A percentile compares a stretch with the other conserved stretches of the same genome.
These are phyloP conservation scores for Drosophila eugracilis DNA, from an alignment of 1,140 invertebrate genomes.

Conservation along the genomic window DNA sequence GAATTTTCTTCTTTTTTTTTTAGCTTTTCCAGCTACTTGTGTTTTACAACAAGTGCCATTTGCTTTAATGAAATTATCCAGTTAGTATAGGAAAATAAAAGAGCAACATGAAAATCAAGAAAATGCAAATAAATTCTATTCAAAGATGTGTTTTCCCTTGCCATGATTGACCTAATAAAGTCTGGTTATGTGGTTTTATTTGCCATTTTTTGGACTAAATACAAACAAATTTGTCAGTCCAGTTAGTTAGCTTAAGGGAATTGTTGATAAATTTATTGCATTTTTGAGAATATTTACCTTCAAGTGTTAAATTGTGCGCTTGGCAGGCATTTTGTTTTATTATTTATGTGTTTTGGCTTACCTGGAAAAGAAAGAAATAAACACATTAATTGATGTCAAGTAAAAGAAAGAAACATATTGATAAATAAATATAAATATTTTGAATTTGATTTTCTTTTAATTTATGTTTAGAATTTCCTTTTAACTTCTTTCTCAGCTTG, in stretches of 20 bases:
- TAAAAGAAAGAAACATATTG: neutral
- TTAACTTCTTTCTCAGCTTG: neutral
- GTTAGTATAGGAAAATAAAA: slow-evolving; percentile 48
- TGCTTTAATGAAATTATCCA: slow-evolving; percentile 74
- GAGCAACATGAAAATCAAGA: neutral
- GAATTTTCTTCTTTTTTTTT: too few relatives aligned
- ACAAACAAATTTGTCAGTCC: neutral
- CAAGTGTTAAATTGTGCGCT: neutral
- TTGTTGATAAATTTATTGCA: neutral
- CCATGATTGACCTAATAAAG: neutral
- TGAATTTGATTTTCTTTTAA: too few relatives aligned
- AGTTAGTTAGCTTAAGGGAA: neutral
- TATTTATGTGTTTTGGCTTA: neutral
- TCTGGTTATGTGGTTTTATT: slow-evolving; percentile 6
- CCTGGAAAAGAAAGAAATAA: slow-evolving; percentile 1
- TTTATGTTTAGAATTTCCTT: too few relatives aligned
- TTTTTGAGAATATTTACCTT: slow-evolving; percentile 12
- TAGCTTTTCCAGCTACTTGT: slow-evolving; percentile 31
- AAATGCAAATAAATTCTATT: slow-evolving; percentile 1
- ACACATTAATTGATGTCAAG: neutral
- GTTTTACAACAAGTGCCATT: slow-evolving; percentile 68
- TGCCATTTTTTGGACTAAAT: neutral
- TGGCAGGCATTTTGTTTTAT: neutral
- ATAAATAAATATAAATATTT: too few relatives aligned
- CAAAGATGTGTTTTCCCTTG: neutral